These are phyloP conservation scores for Dicranocentrus wangi DNA, from an alignment of 2,888 invertebrate genomes.

Conservation along the genomic window DNA sequence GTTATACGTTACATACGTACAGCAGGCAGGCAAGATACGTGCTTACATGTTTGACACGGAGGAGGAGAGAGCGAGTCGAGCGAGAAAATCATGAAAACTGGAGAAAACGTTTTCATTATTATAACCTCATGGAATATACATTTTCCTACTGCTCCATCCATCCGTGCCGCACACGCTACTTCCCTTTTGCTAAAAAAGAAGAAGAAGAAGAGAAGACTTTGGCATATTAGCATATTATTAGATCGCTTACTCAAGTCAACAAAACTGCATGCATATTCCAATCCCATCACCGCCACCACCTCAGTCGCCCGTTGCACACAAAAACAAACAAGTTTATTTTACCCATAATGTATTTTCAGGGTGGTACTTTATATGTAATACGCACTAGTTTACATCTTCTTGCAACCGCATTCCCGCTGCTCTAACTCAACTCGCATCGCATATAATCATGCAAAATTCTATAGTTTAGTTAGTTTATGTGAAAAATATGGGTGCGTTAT, in stretches of 20 bases:
- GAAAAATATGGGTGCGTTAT: background rate
- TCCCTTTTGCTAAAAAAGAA: background rate
- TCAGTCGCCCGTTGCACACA: no score
- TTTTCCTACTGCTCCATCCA: conserved; percentile 28
- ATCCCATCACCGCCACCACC: no score
- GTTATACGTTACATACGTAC: no score
- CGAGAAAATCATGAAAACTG: conserved; percentile 55
- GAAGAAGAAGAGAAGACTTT: conserved; percentile 7
- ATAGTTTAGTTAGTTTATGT: background rate
- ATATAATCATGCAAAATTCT: no score
- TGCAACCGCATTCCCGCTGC: no score
- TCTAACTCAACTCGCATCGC: no score
- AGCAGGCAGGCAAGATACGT: conserved; percentile 17
- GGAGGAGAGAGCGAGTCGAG: conserved; percentile 16
- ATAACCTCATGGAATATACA: conserved; percentile 51
- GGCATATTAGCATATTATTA: conserved; percentile 36
- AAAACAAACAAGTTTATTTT: no score
- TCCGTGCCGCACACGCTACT: background rate
- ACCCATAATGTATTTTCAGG: no score
- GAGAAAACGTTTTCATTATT: conserved; percentile 58
- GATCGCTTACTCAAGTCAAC: conserved; percentile 49
- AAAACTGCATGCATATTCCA: conserved; percentile 3
- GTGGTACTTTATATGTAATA: no score
- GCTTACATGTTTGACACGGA: conserved; percentile 1
- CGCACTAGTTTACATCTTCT: no score